Base-by-base conservation (phyloP, 2,797 vertebrate genomes). In the Xenentodon cancila region DNA sequence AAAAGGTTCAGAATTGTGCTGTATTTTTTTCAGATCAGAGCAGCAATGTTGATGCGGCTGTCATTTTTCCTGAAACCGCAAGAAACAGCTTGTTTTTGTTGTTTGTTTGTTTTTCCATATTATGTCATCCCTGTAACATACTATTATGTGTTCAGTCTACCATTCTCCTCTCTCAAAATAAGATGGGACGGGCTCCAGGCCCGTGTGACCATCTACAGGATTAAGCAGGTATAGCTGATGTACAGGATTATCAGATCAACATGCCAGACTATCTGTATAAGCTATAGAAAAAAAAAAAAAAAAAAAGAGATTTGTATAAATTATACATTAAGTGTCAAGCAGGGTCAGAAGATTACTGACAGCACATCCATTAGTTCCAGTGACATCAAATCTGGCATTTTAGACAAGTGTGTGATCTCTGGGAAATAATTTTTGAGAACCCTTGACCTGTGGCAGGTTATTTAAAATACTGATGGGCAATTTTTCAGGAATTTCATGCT, bases 141-240 rank as follows among this genome's bases (percentile, higher is more conserved):
- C 25, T n/a, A 12, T 13, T 19, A 15, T 12, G 19, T 18, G n/a
- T 18, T 9, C 19, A 40, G 17, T 20, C 42, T 19, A 9, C 34
- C n/a, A 22, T 11, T 17, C 30, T 30, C 55, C 11, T 46, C 17
- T 16, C 42, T 66, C 9, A 52, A 57, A 44, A n/a, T 13, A 37
- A 52, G 25, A 3, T 37, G 34, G 17, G 15, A 4, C 21, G 3
- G n/a, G 42, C 42, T 27, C 20, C 30, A 7, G 20, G 6, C 30
- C 22, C 30, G 13, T 34, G 9, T 21, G 9, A 59, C 20, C 32
- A 4, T 37, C 9, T 21, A 27, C 9, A 27, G 58, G 30, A 59
- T 67, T 67, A 59, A 53, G 50, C 7, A 59, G 54, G 54, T 66
- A 51, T 25, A 45, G 30, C 17, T 45, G 64, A 52, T 58, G 55